Evolutionary conservation across 2,797 vertebrate species (phyloP).

Genomic region (Sebastes minor): DNA sequence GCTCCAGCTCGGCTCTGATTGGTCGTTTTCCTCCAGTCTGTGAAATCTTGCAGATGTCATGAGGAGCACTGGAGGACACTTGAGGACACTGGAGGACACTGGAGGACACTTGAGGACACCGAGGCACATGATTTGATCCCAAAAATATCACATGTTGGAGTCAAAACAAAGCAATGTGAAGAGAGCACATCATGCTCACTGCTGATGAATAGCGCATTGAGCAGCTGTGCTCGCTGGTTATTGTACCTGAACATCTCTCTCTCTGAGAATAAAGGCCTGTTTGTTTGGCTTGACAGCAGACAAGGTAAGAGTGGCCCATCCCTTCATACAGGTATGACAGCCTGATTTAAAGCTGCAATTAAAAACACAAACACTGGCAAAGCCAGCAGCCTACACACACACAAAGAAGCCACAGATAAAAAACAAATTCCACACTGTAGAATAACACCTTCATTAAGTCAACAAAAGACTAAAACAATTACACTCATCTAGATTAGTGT

Average conservation of each 20-base stretch:
- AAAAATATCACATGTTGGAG: neutral
- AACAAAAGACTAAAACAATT: conserved; percentile 52
- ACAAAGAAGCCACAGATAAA: conserved; percentile 13
- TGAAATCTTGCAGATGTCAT: no score
- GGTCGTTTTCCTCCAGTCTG: no score
- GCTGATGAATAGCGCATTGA: neutral
- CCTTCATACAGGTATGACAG: conserved; percentile 53
- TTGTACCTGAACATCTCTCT: neutral
- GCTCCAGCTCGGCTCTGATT: no score
- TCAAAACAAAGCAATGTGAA: neutral
- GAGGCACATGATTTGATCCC: no score
- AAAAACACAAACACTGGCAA: conserved; percentile 10
- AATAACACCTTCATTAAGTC: conserved; percentile 26
- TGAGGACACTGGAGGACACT: no score
- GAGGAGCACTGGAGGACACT: no score
- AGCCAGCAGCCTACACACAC: neutral
- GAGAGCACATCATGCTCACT: neutral
- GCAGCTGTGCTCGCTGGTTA: neutral
- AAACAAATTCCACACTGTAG: neutral
- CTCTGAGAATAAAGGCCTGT: conserved; percentile 52
- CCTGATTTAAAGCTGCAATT: conserved; percentile 65
- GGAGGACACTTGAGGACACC: no score
- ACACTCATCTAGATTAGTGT: conserved; percentile 37
- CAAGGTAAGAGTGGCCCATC: conserved; percentile 34
- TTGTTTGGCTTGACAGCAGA: conserved; percentile 50